Evolutionary conservation across 2,113 vertebrate species (phyloP), one percentile per base, ranked within the genome.

Genomic region (Cygnus atratus): DNA sequence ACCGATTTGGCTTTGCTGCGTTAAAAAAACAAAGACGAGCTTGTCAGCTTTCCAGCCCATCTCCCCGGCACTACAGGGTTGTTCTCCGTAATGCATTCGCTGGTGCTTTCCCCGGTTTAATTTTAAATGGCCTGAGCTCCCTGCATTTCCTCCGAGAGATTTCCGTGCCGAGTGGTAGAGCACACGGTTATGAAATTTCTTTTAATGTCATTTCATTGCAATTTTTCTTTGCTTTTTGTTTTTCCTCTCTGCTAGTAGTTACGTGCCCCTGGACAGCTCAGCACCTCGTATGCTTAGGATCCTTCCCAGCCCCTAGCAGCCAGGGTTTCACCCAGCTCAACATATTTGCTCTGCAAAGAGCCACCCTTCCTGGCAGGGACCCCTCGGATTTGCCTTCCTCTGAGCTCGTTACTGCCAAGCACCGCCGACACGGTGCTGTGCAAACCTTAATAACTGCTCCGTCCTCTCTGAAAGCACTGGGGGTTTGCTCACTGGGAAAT

Each of bases 1-100:
- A 95, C 92, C 95, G 92, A 91, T 96, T 73, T 93, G 93, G 95
- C 83, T 80, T 96, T 48, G 68, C 86, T 78, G 65, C 88, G 76
- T 94, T 95, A 92, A 96, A 50, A 50, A 84, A 96, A 95, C 94
- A 94, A 95, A 97, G 95, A 89, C 43, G 13, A 92, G 83, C 95
- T 96, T 96, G 92, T 96, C 96, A 96, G 95, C 94, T 95, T 93
- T 96, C 94, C 94, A 93, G 94, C 83, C 95, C 89, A 94, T 97
- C 96, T 96, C 96, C 94, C 87, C 55, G 61, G 73, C 95, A 44
- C 89, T 92, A 80, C 1, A 14, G 92, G 95, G 73, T 96, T 95
- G 93, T 88, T 95, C 90, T 88, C 88, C 91, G 46, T 94, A 96
- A 94, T 91, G 81, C 92, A 93, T 93, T 96, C 87, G 84, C 92